These are phyloP conservation scores for Alectoris magna DNA, from an alignment of 2,797 vertebrate species.

Conservation along the genomic window DNA sequence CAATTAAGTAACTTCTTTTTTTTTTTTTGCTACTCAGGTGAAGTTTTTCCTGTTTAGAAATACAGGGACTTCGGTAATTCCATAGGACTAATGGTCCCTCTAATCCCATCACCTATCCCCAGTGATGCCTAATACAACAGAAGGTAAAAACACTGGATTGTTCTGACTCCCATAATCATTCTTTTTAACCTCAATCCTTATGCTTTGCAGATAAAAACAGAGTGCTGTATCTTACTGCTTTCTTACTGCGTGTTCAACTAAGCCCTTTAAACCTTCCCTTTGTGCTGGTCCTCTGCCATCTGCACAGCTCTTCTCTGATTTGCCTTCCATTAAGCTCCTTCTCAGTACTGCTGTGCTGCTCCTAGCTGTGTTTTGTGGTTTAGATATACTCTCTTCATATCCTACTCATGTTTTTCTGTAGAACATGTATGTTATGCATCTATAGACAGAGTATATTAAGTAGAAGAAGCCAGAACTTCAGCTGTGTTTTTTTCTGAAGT, in stretches of 20 bases:
- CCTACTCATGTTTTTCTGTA: background rate
- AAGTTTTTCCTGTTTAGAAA: background rate
- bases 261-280: background rate
- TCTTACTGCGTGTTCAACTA: background rate
- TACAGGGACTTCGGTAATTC: background rate
- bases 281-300: background rate
- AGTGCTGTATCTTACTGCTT: background rate
- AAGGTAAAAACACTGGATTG: background rate
- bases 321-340: background rate
- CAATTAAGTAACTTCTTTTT: background rate
- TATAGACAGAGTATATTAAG: background rate
- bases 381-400: background rate
- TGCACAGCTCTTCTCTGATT: background rate
- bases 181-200: background rate
- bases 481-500: background rate
- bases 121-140: background rate
- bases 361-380: background rate
- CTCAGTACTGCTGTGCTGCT: background rate
- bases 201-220: background rate
- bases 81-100: background rate
- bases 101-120: background rate
- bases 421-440: accelerated
- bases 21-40: background rate
- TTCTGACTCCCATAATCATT: background rate
- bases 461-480: background rate